phyloP scores from a whole-genome alignment of 2,888 invertebrate genomes.

The Phorcus lineatus region DNA sequence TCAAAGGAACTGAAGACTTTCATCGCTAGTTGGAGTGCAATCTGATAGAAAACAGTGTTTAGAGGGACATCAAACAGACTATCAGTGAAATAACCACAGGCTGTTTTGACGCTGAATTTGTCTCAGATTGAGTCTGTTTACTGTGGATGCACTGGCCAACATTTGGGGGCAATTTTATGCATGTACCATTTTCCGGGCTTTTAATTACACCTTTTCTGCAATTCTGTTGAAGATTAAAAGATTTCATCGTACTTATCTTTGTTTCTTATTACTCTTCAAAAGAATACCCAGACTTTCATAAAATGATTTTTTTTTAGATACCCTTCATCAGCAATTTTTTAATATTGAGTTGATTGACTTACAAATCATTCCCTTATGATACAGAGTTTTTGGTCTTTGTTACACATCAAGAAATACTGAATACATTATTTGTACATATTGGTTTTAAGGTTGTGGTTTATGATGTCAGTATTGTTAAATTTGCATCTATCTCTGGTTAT shows the following conservation, averaged over 20 bases:
- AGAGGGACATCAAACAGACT: background rate
- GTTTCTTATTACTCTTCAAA: background rate
- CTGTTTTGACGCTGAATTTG: background rate
- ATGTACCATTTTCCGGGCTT: background rate
- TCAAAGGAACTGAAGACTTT: background rate
- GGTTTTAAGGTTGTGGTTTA: too few species aligned
- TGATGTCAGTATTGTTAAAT: too few species aligned
- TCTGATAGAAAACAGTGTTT: conserved; percentile 16
- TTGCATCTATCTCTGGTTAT: too few species aligned
- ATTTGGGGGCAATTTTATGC: background rate
- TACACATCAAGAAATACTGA: too few species aligned
- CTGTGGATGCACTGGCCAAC: background rate
- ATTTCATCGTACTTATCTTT: background rate
- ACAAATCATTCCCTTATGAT: too few species aligned
- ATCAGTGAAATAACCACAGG: background rate
- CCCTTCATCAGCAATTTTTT: too few species aligned
- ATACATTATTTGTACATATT: too few species aligned
- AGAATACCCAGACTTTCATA: background rate
- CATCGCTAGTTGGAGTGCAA: conserved; percentile 8
- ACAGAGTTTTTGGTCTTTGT: too few species aligned
- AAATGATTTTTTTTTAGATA: background rate
- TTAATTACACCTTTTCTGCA: too few species aligned
- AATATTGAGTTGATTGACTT: too few species aligned
- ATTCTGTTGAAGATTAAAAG: background rate
- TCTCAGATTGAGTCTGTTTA: background rate